A percentile compares a stretch with the other conserved stretches of the same genome.
Conservation (phyloP, 2,888 invertebrate genomes). For the Chydorus sphaericus region DNA sequence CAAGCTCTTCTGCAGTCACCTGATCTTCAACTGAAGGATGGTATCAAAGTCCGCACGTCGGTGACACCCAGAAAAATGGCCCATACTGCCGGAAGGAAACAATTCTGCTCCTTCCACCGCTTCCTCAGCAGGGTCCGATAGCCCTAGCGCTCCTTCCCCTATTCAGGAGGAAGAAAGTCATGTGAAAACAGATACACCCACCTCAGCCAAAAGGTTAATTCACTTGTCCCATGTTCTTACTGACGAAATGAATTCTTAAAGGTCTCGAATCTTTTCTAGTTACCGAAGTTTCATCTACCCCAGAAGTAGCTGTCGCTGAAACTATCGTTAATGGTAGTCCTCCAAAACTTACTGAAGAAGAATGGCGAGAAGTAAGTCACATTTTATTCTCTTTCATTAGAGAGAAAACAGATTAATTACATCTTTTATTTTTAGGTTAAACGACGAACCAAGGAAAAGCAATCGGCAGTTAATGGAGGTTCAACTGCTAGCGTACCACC, state of each 20-base stretch:
- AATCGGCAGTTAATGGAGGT: not conserved
- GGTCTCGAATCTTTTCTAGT: not conserved
- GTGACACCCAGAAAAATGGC: slow-evolving; percentile 34
- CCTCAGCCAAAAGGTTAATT: not conserved
- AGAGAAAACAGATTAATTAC: not conserved
- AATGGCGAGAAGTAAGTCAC: slow-evolving; percentile 42
- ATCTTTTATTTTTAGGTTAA: slow-evolving; percentile 28
- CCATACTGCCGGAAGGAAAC: slow-evolving; percentile 20
- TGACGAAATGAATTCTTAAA: not conserved
- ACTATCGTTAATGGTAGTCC: slow-evolving; percentile 1
- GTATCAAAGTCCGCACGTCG: slow-evolving; percentile 54
- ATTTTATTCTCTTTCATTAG: not conserved
- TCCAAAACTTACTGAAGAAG: slow-evolving; percentile 28
- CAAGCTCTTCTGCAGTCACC: slow-evolving; percentile 75
- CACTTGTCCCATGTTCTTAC: not conserved
- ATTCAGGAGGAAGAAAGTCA: not conserved
- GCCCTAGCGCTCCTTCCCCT: no score
- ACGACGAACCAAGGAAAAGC: slow-evolving; percentile 24
- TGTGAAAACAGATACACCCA: not conserved
- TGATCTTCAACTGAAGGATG: slow-evolving; percentile 57
- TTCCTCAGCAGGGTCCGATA: no score
- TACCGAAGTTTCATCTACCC: not conserved
- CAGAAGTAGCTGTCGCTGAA: no score
- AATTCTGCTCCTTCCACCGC: not conserved
- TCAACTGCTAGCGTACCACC: no score